phyloP scores from a whole-genome alignment of 2,888 invertebrate species.

The Conistra vaccinii region DNA sequence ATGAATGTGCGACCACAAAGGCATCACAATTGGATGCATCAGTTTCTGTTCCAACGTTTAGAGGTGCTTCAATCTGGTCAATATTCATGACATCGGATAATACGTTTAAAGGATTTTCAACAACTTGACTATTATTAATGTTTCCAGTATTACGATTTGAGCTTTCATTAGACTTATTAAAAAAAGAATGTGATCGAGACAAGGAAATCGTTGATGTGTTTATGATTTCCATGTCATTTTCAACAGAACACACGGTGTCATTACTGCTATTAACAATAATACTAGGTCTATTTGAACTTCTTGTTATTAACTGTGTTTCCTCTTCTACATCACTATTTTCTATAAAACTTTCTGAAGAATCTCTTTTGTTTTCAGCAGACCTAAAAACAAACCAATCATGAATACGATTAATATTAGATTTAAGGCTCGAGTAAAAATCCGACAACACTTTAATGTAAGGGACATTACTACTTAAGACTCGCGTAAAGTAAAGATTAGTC shows the following conservation, averaged over 20 bases:
- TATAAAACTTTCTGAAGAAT: constrained; percentile 50
- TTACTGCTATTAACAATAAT: constrained; percentile 44
- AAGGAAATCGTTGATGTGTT: constrained; percentile 42
- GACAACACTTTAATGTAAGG: constrained; percentile 31
- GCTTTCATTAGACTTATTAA: constrained; percentile 42
- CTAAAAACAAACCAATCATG: constrained; percentile 35
- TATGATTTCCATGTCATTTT: constrained; percentile 46
- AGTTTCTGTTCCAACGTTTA: constrained; percentile 23
- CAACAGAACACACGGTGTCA: constrained; percentile 35
- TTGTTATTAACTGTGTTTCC: constrained; percentile 39
- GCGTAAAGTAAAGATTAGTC: constrained; percentile 32
- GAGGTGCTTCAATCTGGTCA: constrained; percentile 24
- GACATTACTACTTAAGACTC: constrained; percentile 30
- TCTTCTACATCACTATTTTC: constrained; percentile 41
- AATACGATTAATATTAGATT: constrained; percentile 36
- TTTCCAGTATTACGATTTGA: constrained; percentile 24
- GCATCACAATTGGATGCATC: constrained; percentile 10
- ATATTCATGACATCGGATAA: constrained; percentile 24
- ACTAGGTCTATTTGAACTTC: constrained; percentile 49
- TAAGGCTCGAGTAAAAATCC: constrained; percentile 24
- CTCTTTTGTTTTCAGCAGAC: constrained; percentile 42
- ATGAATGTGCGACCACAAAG: constrained; percentile 40
- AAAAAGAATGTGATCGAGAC: constrained; percentile 46
- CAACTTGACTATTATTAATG: constrained; percentile 42
- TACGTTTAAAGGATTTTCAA: constrained; percentile 43